Conservation (phyloP, 2,797 vertebrate species). For the Lepidocolaptes lacrymiger region DNA sequence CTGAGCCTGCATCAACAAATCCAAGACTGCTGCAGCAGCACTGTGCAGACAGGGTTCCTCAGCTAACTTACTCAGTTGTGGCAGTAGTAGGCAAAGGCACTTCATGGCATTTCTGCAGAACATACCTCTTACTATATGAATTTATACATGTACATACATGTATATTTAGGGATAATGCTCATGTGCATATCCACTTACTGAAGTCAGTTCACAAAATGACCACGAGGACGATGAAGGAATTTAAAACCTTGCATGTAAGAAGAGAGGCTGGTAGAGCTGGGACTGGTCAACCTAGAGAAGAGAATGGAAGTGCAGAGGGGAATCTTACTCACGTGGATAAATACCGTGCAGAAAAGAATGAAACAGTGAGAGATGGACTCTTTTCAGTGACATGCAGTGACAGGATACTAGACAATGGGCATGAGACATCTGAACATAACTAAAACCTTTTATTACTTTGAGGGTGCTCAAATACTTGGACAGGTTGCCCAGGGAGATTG, state of each 20-base stretch:
- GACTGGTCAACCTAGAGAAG: neutral
- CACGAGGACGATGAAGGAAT: neutral
- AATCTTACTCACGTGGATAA: neutral
- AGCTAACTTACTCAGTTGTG: too few species aligned
- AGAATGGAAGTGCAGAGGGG: too few species aligned
- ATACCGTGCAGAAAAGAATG: neutral
- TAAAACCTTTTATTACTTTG: fast-evolving
- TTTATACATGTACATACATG: too few species aligned
- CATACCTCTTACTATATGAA: neutral
- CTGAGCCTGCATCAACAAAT: neutral
- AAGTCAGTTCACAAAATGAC: neutral
- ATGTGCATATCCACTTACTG: neutral
- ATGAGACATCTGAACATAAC: neutral
- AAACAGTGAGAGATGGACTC: neutral
- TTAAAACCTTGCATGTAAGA: neutral
- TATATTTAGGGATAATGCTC: neutral
- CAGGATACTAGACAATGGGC: neutral
- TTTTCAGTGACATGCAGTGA: fast-evolving
- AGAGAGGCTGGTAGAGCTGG: neutral
- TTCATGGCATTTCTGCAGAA: neutral
- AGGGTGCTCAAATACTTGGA: neutral
- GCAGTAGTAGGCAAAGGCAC: neutral
- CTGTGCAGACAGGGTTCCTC: neutral
- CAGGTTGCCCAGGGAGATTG: neutral
- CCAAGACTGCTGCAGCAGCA: neutral